Evolutionary conservation across 2,113 vertebrate genomes (phyloP).

Genomic region (Callipepla californica): DNA sequence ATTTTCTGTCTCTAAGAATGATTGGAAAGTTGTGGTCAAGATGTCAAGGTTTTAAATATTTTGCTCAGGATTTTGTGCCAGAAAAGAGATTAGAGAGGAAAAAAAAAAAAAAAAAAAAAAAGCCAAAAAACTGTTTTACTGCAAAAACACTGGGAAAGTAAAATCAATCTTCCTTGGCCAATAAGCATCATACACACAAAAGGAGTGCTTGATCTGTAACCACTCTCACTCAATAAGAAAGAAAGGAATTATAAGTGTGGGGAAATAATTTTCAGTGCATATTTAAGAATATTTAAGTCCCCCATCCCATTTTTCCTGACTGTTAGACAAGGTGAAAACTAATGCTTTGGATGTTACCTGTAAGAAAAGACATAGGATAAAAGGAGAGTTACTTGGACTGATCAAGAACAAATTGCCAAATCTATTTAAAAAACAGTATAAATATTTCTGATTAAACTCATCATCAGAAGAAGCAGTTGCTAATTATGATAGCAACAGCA

Average conservation of each 20-base stretch:
- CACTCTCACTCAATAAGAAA: conserved; percentile 14
- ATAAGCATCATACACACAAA: neutral
- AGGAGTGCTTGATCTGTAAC: neutral
- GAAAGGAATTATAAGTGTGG: neutral
- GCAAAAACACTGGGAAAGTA: neutral
- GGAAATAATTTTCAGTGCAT: neutral
- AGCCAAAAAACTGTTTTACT: neutral
- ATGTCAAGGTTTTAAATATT: neutral
- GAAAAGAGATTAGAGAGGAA: neutral
- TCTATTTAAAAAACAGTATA: neutral
- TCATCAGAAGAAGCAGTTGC: conserved; percentile 14
- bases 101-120: too few species aligned
- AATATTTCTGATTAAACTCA: conserved; percentile 29
- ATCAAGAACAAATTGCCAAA: neutral
- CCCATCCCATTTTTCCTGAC: neutral
- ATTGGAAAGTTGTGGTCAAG: neutral
- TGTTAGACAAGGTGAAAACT: neutral
- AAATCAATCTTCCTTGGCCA: conserved; percentile 24
- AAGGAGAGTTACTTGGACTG: neutral
- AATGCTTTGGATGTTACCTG: neutral
- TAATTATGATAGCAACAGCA: conserved; percentile 48
- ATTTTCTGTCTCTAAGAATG: neutral
- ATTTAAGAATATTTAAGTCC: neutral
- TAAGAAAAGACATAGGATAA: neutral
- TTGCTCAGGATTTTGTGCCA: neutral